These are phyloP conservation scores for Brachyrhaphis roseni DNA, from an alignment of 2,797 vertebrate species.

Conservation along the genomic window DNA sequence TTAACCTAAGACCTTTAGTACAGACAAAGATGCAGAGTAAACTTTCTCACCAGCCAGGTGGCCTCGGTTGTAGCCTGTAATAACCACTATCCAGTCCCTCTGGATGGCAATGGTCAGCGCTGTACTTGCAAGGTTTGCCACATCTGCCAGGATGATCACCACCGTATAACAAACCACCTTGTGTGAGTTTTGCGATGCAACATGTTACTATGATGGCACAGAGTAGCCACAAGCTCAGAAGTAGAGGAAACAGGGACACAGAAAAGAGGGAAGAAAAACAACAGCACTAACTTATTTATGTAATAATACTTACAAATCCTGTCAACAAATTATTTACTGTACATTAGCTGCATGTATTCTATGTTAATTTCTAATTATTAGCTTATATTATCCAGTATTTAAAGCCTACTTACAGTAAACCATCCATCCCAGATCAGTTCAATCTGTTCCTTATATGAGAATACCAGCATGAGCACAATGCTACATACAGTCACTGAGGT, in stretches of 20 bases:
- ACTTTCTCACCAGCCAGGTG: constrained; percentile 77
- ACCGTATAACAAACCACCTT: constrained; percentile 84
- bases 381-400: constrained; percentile 3
- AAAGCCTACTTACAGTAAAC: constrained; percentile 79
- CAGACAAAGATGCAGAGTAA: constrained; percentile 1
- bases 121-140: constrained; percentile 82
- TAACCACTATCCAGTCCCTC: constrained; percentile 83
- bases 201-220: constrained; percentile 84
- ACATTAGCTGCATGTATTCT: not conserved
- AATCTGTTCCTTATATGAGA: constrained; percentile 82
- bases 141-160: constrained; percentile 82
- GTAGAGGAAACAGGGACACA: constrained; percentile 65
- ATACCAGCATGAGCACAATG: constrained; percentile 81
- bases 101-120: constrained; percentile 82
- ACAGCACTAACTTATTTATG: constrained; percentile 49
- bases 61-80: constrained; percentile 79
- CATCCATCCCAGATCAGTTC: constrained; percentile 79
- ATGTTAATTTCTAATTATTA: not conserved
- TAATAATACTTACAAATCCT: constrained; percentile 3
- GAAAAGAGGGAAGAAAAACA: constrained; percentile 56
- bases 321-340: not conserved
- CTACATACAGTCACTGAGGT: constrained; percentile 82
- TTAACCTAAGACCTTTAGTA: constrained; percentile 12
- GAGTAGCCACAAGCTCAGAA: constrained; percentile 72
- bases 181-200: constrained; percentile 81